These are phyloP conservation scores for Stegastes partitus DNA, from an alignment of 2,113 vertebrate species.

Conservation along the genomic window DNA sequence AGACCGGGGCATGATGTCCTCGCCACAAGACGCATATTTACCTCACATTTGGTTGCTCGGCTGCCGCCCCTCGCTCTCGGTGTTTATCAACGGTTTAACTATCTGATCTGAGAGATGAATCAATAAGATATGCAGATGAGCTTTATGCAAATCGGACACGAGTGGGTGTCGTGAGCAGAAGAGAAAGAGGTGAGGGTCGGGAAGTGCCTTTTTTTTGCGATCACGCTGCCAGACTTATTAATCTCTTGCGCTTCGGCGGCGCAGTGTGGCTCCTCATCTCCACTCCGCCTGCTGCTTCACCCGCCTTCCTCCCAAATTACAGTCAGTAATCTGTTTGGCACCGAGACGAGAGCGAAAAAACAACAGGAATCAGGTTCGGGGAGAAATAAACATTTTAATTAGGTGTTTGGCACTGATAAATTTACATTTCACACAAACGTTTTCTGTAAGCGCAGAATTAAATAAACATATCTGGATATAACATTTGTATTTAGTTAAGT, in stretches of 20 bases:
- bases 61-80: background rate
- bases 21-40: background rate
- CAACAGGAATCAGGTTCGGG: constrained; percentile 31
- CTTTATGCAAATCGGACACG: constrained; percentile 30
- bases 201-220: background rate
- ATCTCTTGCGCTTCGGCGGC: constrained; percentile 42
- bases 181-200: constrained; percentile 6
- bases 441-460: constrained; percentile 26
- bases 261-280: constrained; percentile 50
- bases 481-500: constrained; percentile 23
- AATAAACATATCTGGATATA: constrained; percentile 48
- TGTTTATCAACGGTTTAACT: constrained; percentile 16
- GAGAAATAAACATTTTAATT: constrained; percentile 71
- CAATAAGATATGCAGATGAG: constrained; percentile 49
- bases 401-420: constrained; percentile 46
- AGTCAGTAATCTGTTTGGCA: constrained; percentile 57
- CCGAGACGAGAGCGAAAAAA: constrained; percentile 5
- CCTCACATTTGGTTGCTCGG: background rate
- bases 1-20: constrained; percentile 6
- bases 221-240: constrained; percentile 35
- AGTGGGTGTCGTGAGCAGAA: constrained; percentile 17
- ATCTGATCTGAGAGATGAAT: constrained; percentile 64
- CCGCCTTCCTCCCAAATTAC: constrained; percentile 38
- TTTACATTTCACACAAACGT: constrained; percentile 40
- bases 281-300: constrained; percentile 23